Base-by-base conservation (phyloP, 2,797 vertebrate species). In the Botia almorhae region DNA sequence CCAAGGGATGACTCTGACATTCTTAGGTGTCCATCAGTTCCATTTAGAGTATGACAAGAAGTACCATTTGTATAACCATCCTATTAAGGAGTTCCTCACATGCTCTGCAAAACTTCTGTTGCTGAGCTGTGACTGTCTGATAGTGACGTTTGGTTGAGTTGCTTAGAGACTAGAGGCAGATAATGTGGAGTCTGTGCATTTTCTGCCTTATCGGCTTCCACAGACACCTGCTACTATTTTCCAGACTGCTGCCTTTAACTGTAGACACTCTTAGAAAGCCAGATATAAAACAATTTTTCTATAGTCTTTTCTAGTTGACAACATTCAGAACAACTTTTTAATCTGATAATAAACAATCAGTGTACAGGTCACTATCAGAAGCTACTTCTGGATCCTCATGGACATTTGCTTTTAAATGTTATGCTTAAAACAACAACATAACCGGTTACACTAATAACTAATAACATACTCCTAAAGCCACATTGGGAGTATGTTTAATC, bases 161-260 rank as follows among this genome's bases (percentile, higher is more conserved):
- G 10, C 53, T 60, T 53, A n/a, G 19, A 48, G 69, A 69, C 51
- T 63, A 61, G 36, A 19, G 13, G 12, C 23, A 82, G 69, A 61
- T 26, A 36, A 76, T 33, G 19, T 1, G 21, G 53, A 63, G 74
- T 83, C 61, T 80, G 80, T 60, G 13, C 50, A 76, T 33, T 58
- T 13, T 23, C 56, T 46, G 56, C 56, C 60, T 82, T 86, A 84
- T 86, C 82, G 48, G 69, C 46, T 60, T 69, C 11, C 69, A 67
- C 81, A 84, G 75, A 76, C 85, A 81, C 78, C 80, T 84, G 76
- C 75, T 80, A 73, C 19, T 71, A 19, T 69, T 23, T 33, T 68
- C 65, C 60, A 70, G 72, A 39, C 65, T 26, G 77, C 69, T 80
- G 68, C 39, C 75, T 58, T 77, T 74, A 64, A 83, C 33, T 56